Percentiles rank a stretch among this genome's conserved stretches.
Evolutionary conservation across 2,113 vertebrate species (phyloP).

Genomic region (Mus musculus): GRCm39 chr4:112680501-112681000

Average conservation of each 20-base stretch:
- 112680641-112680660: not conserved
- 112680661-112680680: not conserved
- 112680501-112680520: not conserved
- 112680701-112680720: not conserved
- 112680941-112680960: not conserved
- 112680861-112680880: not conserved
- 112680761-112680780: not conserved
- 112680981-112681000: not conserved
- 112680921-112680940: not conserved
- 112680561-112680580: not conserved
- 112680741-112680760: not conserved
- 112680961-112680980: not conserved
- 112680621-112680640: not conserved
- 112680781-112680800: not conserved
- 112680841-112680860: not conserved
- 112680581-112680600: not conserved
- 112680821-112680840: not conserved
- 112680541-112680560: not conserved
- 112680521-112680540: not conserved
- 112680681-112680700: not conserved
- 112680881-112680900: not conserved
- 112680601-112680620: not conserved
- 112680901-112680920: not conserved
- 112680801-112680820: not conserved
- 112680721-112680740: not conserved